Percentiles rank a stretch among this genome's conserved stretches.
Evolutionary conservation across 2,113 vertebrate genomes (phyloP).

Genomic region (Prochilodus magdalenae): DNA sequence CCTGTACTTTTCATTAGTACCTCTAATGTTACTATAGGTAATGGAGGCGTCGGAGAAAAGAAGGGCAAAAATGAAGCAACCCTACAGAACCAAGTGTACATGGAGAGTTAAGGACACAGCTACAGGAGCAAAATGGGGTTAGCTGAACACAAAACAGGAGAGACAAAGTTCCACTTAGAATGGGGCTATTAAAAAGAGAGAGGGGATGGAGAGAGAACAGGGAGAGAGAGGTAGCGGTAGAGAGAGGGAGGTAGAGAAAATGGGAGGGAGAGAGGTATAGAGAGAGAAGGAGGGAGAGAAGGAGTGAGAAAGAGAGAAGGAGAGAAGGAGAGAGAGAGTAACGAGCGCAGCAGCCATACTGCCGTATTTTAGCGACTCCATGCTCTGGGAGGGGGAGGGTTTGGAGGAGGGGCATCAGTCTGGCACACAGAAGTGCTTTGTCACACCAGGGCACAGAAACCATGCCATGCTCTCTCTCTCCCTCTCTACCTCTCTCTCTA

Average conservation of each 20-base stretch:
- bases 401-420: conserved; percentile 24
- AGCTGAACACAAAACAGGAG: background rate
- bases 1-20: too few species aligned
- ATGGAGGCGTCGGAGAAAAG: too few species aligned
- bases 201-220: conserved; percentile 19
- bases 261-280: conserved; percentile 23
- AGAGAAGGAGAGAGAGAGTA: background rate
- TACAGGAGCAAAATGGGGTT: background rate
- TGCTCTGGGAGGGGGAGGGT: background rate
- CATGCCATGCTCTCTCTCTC: conserved; percentile 22
- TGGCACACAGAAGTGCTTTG: conserved; percentile 24
- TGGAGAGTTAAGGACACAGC: background rate
- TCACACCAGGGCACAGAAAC: conserved; percentile 35
- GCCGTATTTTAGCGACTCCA: conserved; percentile 64
- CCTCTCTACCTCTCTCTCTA: background rate
- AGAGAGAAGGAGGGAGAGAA: conserved; percentile 21
- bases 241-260: background rate
- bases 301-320: conserved; percentile 52
- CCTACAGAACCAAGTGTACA: background rate
- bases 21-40: too few species aligned
- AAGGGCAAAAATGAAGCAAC: too few species aligned
- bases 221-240: conserved; percentile 40
- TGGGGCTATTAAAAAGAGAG: background rate
- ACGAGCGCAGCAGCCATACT: conserved; percentile 61
- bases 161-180: conserved; percentile 18